Evolutionary conservation across 2,888 invertebrate species (phyloP).

Genomic region (Heteropelma amictum): DNA sequence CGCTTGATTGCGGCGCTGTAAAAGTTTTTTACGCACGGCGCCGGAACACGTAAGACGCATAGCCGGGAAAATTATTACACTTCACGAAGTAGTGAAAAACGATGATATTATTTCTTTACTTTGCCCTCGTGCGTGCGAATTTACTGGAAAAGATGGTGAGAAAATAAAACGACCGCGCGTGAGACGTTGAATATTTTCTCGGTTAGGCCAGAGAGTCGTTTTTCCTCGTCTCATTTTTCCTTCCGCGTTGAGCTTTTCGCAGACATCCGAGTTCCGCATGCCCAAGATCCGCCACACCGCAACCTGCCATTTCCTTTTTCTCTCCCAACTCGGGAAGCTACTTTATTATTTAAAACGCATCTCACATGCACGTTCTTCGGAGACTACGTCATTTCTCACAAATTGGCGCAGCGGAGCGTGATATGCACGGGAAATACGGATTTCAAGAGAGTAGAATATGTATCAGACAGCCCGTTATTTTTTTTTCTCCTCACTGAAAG

Average conservation of each 20-base stretch:
- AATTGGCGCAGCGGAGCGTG: not conserved
- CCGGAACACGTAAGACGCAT: no score
- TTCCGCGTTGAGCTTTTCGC: no score
- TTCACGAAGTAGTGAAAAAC: no score
- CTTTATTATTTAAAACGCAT: constrained; percentile 38
- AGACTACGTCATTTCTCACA: not conserved
- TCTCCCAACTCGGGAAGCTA: not conserved
- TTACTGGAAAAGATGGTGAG: not conserved
- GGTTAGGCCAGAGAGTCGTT: not conserved
- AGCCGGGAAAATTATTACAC: no score
- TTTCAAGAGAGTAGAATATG: not conserved
- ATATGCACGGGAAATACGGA: not conserved
- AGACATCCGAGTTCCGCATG: not conserved
- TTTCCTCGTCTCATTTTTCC: not conserved
- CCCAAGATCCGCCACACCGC: not conserved
- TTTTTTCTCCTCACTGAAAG: no score
- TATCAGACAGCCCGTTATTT: no score
- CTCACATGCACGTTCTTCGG: not conserved
- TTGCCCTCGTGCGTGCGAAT: not conserved
- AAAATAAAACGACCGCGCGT: constrained; percentile 27
- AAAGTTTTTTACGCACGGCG: no score
- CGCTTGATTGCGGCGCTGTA: no score
- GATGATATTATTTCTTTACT: no score
- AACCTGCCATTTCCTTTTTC: not conserved
- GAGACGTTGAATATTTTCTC: constrained; percentile 18